Evolutionary conservation across 2,888 invertebrate species (phyloP).

Genomic region (Drosophila macrothrix): DNA sequence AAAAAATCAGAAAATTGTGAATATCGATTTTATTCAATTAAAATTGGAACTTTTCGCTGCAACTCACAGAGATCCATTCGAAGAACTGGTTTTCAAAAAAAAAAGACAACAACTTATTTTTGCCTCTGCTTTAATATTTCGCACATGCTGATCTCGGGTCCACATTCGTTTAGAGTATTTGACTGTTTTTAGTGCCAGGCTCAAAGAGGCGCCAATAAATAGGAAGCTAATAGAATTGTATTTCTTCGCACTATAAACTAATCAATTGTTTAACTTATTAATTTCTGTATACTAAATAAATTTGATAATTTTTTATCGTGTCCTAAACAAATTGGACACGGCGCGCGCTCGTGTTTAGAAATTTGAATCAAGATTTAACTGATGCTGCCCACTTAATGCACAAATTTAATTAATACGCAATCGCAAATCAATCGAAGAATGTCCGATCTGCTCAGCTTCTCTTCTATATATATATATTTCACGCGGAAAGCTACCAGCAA

Average conservation of each 20-base stretch:
- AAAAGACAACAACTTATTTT: background rate
- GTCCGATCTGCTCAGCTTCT: background rate
- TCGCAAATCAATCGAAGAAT: constrained; percentile 43
- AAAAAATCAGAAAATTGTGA: background rate
- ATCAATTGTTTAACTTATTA: constrained; percentile 52
- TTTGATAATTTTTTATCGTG: constrained; percentile 10
- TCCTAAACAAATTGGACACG: constrained; percentile 41
- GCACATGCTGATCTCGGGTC: constrained; percentile 6
- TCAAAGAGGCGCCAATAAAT: constrained; percentile 47
- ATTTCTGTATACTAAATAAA: constrained; percentile 9
- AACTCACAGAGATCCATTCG: background rate
- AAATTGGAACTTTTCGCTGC: constrained; percentile 15
- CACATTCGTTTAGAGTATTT: constrained; percentile 2
- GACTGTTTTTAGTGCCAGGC: constrained; percentile 50
- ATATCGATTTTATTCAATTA: constrained; percentile 17
- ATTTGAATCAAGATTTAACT: constrained; percentile 26
- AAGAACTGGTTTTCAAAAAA: constrained; percentile 19
- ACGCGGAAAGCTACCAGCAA: constrained; percentile 31
- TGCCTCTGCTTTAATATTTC: background rate
- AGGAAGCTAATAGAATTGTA: constrained; percentile 17
- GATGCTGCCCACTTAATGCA: constrained; percentile 40
- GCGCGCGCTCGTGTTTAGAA: constrained; percentile 31
- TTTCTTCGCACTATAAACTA: constrained; percentile 49
- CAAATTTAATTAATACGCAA: constrained; percentile 53
- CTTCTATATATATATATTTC: background rate